Evolutionary conservation across 2,888 invertebrate species (phyloP).

Genomic region (Megamerina dolium): DNA sequence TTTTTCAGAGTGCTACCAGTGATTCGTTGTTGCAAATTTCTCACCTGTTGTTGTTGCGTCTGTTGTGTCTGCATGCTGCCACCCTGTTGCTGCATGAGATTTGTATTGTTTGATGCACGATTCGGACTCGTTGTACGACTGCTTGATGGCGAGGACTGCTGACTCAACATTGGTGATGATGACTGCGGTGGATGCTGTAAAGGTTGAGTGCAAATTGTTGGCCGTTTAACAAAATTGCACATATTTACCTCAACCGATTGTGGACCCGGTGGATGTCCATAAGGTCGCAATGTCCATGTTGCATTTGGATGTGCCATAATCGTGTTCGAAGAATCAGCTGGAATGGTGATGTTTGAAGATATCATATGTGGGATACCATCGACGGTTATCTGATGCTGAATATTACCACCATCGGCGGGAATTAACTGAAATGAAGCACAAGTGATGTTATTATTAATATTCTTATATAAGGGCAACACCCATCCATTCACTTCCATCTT

Average conservation of each 20-base stretch:
- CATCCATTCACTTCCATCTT: not conserved
- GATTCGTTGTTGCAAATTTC: constrained; percentile 37
- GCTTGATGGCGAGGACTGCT: constrained; percentile 70
- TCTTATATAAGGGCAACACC: not conserved
- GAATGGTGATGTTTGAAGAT: constrained; percentile 47
- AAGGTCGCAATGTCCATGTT: constrained; percentile 40
- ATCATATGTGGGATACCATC: constrained; percentile 46
- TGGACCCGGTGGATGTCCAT: constrained; percentile 26
- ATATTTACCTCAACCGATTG: constrained; percentile 25
- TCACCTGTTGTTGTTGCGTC: constrained; percentile 33
- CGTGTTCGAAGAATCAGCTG: constrained; percentile 37
- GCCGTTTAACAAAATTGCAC: not conserved
- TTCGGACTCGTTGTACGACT: constrained; percentile 67
- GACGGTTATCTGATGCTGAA: constrained; percentile 37
- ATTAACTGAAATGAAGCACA: constrained; percentile 31
- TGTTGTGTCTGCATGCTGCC: constrained; percentile 27
- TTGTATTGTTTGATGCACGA: constrained; percentile 35
- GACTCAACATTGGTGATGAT: constrained; percentile 66
- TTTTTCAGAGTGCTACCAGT: constrained; percentile 33
- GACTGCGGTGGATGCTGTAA: constrained; percentile 52
- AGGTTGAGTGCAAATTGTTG: constrained; percentile 8
- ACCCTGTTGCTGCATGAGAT: constrained; percentile 22
- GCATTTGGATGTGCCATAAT: constrained; percentile 33
- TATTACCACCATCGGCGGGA: constrained; percentile 35
- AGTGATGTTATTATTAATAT: not conserved